Conservation (phyloP, 2,888 invertebrate species). For the Harpalus rufipes region DNA sequence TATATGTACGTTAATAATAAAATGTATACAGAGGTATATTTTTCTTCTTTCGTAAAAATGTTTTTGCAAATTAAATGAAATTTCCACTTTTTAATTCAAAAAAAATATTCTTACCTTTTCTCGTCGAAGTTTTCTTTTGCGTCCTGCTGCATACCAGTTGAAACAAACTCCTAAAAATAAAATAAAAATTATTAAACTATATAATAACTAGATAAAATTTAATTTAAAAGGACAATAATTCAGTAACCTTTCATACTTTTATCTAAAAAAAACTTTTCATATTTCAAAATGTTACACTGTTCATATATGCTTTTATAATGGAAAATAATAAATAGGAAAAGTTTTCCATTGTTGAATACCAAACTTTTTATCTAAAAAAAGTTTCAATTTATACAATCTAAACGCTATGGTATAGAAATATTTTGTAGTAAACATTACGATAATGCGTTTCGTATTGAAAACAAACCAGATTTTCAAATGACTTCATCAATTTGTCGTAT, state of each 20-base stretch:
- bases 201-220: not conserved
- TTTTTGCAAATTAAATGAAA: too few species aligned
- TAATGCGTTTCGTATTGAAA: slow-evolving; percentile 28
- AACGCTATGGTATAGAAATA: not conserved
- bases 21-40: too few species aligned
- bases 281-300: not conserved
- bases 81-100: too few species aligned
- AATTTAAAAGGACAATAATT: not conserved
- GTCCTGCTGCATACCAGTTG: not conserved
- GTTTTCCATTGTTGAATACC: slow-evolving; percentile 13
- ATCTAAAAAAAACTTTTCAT: slow-evolving; percentile 1
- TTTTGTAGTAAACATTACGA: slow-evolving; percentile 22
- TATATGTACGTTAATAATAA: too few species aligned
- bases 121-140: not conserved
- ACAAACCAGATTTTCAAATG: slow-evolving; percentile 17
- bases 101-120: not conserved
- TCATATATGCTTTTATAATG: not conserved
- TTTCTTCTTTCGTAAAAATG: too few species aligned
- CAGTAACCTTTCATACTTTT: not conserved
- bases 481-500: slow-evolving; percentile 8
- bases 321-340: slow-evolving; percentile 8
- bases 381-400: slow-evolving; percentile 23
- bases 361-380: slow-evolving; percentile 32
- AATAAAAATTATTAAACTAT: not conserved
- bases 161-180: not conserved